Base-by-base conservation (phyloP, 1,140 invertebrate species). In the Pogonomyrmex californicus region DNA sequence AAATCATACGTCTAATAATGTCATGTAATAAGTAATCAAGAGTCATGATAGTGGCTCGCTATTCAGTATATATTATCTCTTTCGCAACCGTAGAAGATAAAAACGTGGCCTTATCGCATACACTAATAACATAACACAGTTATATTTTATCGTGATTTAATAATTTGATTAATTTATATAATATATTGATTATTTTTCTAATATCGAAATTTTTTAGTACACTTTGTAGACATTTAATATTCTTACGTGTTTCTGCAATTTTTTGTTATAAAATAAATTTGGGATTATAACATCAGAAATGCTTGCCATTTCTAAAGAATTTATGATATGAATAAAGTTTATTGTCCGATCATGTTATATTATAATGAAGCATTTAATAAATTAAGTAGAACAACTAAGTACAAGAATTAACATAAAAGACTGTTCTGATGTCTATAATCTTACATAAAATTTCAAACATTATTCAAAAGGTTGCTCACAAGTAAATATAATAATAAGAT, bases 1-100 rank as follows among this genome's bases (percentile, higher is more conserved):
- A 63, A 78, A 49, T 7, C 33, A n/a, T 14, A 63, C 17, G 36
- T 14, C n/a, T 63, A 75, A 62, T 41, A 41, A 44, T 77, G 36
- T 75, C 41, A 6, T 23, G n/a, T 75, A 17, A 75, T 49, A 44
- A 4, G 1, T 66, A 51, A 66, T 23, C 0, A 23, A 23, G 23
- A 23, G 23, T 23, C 23, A 23, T 23, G 23, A 23, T 23, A 23
- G 23, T 23, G 23, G 23, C 23, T 23, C 23, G 23, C 23, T 23
- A 23, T 23, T 23, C 23, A 23, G 23, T 10, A 66, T 66, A 17
- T 38, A 65, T 49, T n/a, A 36, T 2, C 3, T 10, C 1, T 78
- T n/a, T 78, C 33, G n/a, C 17, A 58, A 73, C 17, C 30, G 14
- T 44, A 44, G 17, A 41, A 76, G 54, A 17, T 36, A 62, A 63